Base-by-base conservation (phyloP, 1,140 invertebrate genomes). In the Atta cephalotes region DNA sequence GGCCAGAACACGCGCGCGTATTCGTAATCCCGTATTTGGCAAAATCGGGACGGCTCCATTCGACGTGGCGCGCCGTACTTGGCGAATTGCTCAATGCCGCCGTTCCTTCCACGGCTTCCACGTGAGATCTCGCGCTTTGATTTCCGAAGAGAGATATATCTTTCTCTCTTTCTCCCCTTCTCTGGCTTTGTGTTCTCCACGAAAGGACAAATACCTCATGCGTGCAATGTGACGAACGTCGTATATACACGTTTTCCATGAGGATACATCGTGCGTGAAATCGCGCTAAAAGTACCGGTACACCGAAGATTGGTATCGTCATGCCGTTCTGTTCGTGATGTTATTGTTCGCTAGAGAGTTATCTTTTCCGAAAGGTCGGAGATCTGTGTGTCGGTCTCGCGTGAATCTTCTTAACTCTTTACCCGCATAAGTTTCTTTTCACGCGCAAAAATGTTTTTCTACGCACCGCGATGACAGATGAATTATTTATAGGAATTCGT, bases 11-110 rank as follows among this genome's bases (percentile, higher is more conserved):
- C 25, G 35, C 70, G 72, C 28, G 72, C 90, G 86, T 90, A 92
- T 93, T 93, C 89, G 93, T 91, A 92, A 91, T 79, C 85, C 94
- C 94, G 88, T 94, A 94, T 94, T 94, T 94, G 94, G 94, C 87
- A 91, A 94, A 94, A 94, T 94, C 93, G 90, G 78, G 92, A 93
- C 93, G 92, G 92, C 93, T 93, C 92, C 92, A 93, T 93, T 92
- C 85, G 87, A 76, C 58, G n/a, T 74, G 87, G 45, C n/a, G 53
- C 58, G 88, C 93, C 93, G 91, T 94, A 93, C 93, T 94, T 94
- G 93, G 93, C 91, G 91, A 92, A 94, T 94, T 93, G 93, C 94
- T 94, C 92, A 93, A 94, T 92, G 92, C 85, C 90, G 79, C 28
- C 79, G 88, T 87, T 85, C 88, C 87, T 82, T 89, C 86, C 85